phyloP scores from a whole-genome alignment of 2,797 vertebrate genomes.

The Cynopterus sphinx region DNA sequence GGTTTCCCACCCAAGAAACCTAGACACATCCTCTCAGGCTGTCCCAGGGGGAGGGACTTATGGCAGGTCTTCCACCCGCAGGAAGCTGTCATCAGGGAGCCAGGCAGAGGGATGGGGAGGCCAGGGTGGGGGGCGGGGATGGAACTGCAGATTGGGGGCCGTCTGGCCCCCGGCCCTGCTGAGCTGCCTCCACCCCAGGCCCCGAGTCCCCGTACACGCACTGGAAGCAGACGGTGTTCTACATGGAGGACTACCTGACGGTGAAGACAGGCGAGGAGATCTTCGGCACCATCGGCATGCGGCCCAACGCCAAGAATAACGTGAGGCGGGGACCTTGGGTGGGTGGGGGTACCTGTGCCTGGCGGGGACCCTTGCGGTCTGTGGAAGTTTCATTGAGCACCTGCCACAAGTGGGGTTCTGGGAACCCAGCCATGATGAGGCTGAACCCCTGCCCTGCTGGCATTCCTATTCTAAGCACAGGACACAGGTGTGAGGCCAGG shows the following conservation, averaged over 20 bases:
- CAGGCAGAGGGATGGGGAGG: neutral
- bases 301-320: constrained; percentile 96
- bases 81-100: no score
- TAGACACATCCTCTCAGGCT: neutral
- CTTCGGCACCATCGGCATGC: constrained; percentile 96
- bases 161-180: neutral
- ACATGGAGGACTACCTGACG: constrained; percentile 95
- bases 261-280: constrained; percentile 97
- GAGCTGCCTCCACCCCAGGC: constrained; percentile 78
- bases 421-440: neutral
- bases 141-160: neutral
- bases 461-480: neutral
- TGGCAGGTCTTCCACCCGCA: accelerated
- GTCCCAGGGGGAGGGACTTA: no score
- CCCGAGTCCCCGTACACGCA: constrained; percentile 97
- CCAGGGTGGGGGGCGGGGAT: accelerated
- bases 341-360: accelerated
- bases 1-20: accelerated
- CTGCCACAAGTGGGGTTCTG: neutral
- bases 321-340: constrained; percentile 83
- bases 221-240: constrained; percentile 98
- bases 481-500: neutral
- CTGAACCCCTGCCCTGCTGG: neutral
- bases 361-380: neutral
- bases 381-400: neutral